Percentiles rank a stretch among this genome's conserved stretches.
phyloP scores from a whole-genome alignment of 2,113 vertebrate genomes.

The Melanerpes formicivorus region DNA sequence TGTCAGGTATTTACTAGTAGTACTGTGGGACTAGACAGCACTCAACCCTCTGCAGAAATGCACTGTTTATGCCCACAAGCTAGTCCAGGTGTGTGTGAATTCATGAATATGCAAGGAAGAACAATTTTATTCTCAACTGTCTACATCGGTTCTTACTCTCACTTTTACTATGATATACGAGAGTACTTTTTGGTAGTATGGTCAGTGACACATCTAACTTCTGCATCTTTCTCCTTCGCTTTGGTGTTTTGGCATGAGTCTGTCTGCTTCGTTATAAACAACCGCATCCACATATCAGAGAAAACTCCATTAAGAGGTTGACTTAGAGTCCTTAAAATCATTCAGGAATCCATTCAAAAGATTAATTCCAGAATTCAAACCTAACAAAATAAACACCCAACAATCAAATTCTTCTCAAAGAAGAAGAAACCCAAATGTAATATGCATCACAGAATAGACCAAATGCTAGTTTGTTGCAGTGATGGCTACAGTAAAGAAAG shows the following conservation, averaged over 20 bases:
- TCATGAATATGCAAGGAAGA: neutral
- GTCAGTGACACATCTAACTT: neutral
- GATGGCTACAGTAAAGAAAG: neutral
- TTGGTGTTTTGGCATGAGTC: neutral
- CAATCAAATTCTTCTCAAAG: neutral
- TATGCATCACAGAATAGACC: neutral
- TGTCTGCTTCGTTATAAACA: neutral
- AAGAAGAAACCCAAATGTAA: neutral
- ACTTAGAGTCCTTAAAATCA: neutral
- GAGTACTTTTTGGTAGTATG: neutral
- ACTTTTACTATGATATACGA: neutral
- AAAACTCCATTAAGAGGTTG: neutral
- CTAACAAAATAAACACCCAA: neutral
- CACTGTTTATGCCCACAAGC: neutral
- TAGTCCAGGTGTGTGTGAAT: neutral
- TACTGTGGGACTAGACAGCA: no score
- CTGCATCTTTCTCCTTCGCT: neutral
- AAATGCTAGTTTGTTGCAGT: neutral
- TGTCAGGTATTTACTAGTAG: neutral
- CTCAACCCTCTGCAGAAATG: neutral
- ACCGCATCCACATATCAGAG: neutral
- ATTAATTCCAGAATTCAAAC: neutral
- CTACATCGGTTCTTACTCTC: neutral
- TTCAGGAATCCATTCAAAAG: neutral
- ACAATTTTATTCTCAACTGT: neutral